Base-by-base conservation (phyloP, 1,140 invertebrate species). In the Limonius californicus region DNA sequence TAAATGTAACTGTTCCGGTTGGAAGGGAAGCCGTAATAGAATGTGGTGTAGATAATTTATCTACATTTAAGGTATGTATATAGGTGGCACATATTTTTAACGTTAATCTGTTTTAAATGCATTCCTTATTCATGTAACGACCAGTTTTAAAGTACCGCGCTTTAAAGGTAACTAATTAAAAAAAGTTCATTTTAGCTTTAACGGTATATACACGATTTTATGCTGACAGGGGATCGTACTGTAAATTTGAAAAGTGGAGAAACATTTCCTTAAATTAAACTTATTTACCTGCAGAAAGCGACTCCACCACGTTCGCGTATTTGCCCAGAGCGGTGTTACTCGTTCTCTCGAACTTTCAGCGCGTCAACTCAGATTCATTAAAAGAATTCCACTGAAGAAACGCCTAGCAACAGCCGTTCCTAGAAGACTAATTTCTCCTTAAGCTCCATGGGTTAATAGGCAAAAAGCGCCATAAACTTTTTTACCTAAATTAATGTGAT, bases 11-110 rank as follows among this genome's bases (percentile, higher is more conserved):
- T 12, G 79, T 83, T 23, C 78, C 84, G 16, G 78, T 85, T 9
- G 84, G 85, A 18, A 74, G 85, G 65, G 85, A 86, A 67, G 85
- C 84, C 2, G 76, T 79, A 18, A 75, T 87, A 19, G 79, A 82
- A 21, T 87, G 85, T 64, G 77, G 81, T 14, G 83, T 86, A 12
- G 82, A 85, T 66, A 82, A 85, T 70, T 72, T 87, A 32, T 81
- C 79, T 16, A 79, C 78, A 30, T 86, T 81, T 72, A 85, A 85
- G 81, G 85, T 86, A 79, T 77, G 71, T n/a, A n/a, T n/a, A n/a
- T n/a, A n/a, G n/a, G n/a, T 61, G 18, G 8, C 35, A 6, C 1
- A 39, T 39, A 9, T 27, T 27, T 27, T 27, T 27, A 27, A 27
- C 23, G 3, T 27, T 27, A 9, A 3, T 27, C 23, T n/a, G 9